These are phyloP conservation scores for Platygyra sinensis DNA, from an alignment of 64 coral and sea anemone genomes.

Conservation along the genomic window DNA sequence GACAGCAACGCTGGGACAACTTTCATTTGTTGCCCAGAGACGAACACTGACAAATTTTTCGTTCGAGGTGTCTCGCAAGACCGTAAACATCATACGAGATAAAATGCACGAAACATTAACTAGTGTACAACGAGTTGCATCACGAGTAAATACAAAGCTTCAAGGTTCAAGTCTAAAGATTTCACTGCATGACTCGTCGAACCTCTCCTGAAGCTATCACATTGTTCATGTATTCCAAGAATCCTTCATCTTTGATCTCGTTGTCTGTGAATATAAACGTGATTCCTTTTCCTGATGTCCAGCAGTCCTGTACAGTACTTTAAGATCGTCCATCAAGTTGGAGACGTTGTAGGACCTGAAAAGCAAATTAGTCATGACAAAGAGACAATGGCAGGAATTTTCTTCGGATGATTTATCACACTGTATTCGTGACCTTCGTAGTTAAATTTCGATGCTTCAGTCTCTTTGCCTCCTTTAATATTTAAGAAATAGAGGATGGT, in stretches of 20 bases:
- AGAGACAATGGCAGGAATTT: neutral
- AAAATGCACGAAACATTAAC: too few species aligned
- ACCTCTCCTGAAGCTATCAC: constrained; percentile 98
- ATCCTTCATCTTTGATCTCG: constrained; percentile 98
- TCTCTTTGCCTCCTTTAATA: too few species aligned
- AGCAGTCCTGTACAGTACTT: constrained; percentile 89
- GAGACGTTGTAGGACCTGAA: constrained; percentile 86
- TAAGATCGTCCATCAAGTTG: constrained; percentile 97
- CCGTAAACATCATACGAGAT: too few species aligned
- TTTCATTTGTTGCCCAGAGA: too few species aligned
- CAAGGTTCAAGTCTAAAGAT: neutral
- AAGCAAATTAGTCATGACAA: neutral
- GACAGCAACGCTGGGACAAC: too few species aligned
- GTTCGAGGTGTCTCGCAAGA: too few species aligned
- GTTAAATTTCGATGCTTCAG: too few species aligned
- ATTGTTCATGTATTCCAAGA: constrained; percentile 99
- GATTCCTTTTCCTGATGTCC: constrained; percentile 94
- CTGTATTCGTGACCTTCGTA: too few species aligned
- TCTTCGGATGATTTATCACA: too few species aligned
- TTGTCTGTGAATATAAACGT: constrained; percentile 99
- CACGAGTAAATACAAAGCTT: neutral
- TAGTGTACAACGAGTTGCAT: too few species aligned
- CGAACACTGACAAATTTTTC: too few species aligned
- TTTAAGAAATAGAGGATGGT: too few species aligned
- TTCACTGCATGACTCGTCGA: neutral